Evolutionary conservation across 2,888 invertebrate species (phyloP), one percentile per base, ranked within the genome.

Genomic region (Eupithecia pulchellata): DNA sequence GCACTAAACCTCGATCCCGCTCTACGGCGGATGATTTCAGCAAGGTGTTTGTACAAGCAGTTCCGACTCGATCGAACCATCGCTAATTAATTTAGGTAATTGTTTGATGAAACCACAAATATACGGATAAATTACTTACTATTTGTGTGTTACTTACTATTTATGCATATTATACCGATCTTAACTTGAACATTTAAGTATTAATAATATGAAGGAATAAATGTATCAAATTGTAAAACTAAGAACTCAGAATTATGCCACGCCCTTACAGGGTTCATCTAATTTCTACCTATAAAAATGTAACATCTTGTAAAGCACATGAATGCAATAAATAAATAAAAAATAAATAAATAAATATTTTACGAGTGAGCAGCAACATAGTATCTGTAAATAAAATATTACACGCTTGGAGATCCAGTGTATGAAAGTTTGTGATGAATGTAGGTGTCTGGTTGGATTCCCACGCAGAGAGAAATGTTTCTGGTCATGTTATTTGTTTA

Each of bases 31-130:
- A 72, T 74, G 74, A 74, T 76, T 75, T 74, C 70, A 71, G 70
- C 34, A 62, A 74, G 71, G 76, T 76, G 75, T 75, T 69, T 72
- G 73, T 68, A 71, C 75, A 72, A 76, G 66, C 25, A 20, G 27
- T 27, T 11, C 29, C 55, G 11, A 55, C 64, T 64, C 39, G 20
- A 68, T 65, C 64, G 65, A 68, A 72, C 64, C 64, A 1, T 13
- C 4, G 42, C 30, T 55, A 58, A 66, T 52, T 64, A 66, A 27
- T 60, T 20, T 29, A 9, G 27, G 8, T 29, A 9, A 57, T 29
- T 57, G 29, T 57, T 57, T 57, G 29, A 29, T 20, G 57, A 57
- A 29, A 29, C 27, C 6, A 29, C 57, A 29, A 29, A 57, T 6
- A 11, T 11, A 11, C 8, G 47, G 11, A 25, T 47, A 25, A 47